Conservation (phyloP, 2,113 vertebrate species). For the Cephalopholis sonnerati region DNA sequence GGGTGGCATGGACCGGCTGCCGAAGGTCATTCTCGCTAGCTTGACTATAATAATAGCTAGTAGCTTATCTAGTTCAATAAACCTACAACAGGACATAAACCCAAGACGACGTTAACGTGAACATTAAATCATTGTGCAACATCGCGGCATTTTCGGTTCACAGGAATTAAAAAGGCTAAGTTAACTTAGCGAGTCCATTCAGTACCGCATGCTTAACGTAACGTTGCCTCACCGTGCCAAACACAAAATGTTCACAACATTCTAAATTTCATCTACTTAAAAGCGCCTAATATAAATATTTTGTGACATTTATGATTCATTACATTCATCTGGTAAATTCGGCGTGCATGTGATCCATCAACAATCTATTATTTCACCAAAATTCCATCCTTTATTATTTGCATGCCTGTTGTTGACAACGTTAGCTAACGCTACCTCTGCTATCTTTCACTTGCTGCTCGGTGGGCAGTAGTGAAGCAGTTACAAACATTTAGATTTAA, state of each 20-base stretch:
- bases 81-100: not conserved
- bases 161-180: not conserved
- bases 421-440: not conserved
- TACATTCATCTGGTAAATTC: not conserved
- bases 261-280: accelerated
- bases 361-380: not conserved
- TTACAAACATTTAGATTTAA: not conserved
- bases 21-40: constrained; percentile 76
- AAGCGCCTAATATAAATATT: not conserved
- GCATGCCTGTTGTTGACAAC: not conserved
- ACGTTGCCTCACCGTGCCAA: not conserved
- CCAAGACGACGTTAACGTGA: too few species aligned
- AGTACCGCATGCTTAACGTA: not conserved
- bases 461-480: too few species aligned
- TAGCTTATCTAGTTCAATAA: not conserved
- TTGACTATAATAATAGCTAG: not conserved
- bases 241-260: not conserved
- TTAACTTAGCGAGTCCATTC: not conserved
- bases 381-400: not conserved
- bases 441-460: too few species aligned
- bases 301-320: accelerated
- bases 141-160: not conserved
- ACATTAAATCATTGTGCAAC: not conserved
- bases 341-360: not conserved
- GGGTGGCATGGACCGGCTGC: constrained; percentile 64